Evolutionary conservation across 2,113 vertebrate genomes (phyloP).

Genomic region (Tupaia tana): DNA sequence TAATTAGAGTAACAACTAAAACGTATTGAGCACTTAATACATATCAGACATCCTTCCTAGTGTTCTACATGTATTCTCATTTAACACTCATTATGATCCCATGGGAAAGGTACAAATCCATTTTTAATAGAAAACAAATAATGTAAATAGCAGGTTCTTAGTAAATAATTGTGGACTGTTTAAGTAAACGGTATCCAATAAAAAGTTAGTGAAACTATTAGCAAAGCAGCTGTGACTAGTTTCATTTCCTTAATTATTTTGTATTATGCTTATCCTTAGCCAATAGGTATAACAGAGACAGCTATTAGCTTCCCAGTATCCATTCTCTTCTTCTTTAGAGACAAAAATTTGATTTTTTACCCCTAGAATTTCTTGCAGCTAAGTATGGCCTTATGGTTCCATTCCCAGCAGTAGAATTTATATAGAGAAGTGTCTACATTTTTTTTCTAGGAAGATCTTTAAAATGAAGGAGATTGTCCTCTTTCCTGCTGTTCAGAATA

Average conservation of each 20-base stretch:
- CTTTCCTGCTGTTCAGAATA: slow-evolving; percentile 12
- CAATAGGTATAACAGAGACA: background rate
- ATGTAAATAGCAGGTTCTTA: slow-evolving; percentile 18
- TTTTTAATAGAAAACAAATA: slow-evolving; percentile 23
- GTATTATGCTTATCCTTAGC: slow-evolving; percentile 30
- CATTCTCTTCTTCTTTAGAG: slow-evolving; percentile 42
- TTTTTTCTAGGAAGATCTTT: slow-evolving; percentile 52
- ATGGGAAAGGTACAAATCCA: background rate
- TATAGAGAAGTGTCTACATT: background rate
- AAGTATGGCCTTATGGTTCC: slow-evolving; percentile 6
- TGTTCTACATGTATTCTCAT: slow-evolving; percentile 3
- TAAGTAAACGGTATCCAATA: slow-evolving; percentile 47
- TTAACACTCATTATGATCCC: slow-evolving; percentile 5
- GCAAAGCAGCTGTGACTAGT: slow-evolving; percentile 29
- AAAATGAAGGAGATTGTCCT: slow-evolving; percentile 20
- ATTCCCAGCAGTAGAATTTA: slow-evolving; percentile 31
- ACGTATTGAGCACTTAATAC: background rate
- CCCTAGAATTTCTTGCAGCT: slow-evolving; percentile 9
- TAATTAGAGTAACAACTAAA: slow-evolving; percentile 16
- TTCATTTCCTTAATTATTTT: slow-evolving; percentile 40
- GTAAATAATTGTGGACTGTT: slow-evolving; percentile 35
- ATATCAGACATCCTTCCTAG: background rate
- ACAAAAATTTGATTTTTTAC: background rate
- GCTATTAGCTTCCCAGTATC: slow-evolving; percentile 6
- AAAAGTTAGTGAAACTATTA: slow-evolving; percentile 56